These are phyloP conservation scores for Rotaria magnacalcarata DNA, from an alignment of 2,888 invertebrate genomes.

Conservation along the genomic window DNA sequence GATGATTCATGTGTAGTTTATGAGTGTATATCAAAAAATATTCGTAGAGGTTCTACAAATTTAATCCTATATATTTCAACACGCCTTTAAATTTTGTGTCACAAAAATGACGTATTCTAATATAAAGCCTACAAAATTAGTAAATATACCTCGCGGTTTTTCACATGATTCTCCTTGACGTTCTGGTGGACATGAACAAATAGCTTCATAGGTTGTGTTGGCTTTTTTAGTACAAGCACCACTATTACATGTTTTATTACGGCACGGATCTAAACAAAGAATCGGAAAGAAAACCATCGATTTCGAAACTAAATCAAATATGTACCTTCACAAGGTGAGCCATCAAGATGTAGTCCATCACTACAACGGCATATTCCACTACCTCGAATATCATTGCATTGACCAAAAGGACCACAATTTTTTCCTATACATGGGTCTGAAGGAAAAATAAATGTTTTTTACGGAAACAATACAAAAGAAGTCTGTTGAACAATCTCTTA, in stretches of 20 bases:
- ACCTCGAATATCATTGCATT: not conserved
- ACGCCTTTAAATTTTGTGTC: too few relatives aligned
- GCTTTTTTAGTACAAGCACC: not conserved
- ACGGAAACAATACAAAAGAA: not conserved
- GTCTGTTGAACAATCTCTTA: not conserved
- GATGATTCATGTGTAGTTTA: too few relatives aligned
- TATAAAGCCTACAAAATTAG: not conserved
- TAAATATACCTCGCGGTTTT: not conserved
- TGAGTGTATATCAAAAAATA: too few relatives aligned
- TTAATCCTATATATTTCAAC: too few relatives aligned
- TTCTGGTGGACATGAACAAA: not conserved
- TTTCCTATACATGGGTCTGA: not conserved
- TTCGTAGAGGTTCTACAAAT: too few relatives aligned
- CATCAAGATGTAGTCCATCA: slow-evolving; percentile 7
- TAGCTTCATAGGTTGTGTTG: not conserved
- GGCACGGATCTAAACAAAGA: slow-evolving; percentile 1
- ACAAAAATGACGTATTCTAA: too few relatives aligned
- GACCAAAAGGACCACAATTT: not conserved
- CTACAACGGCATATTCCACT: not conserved
- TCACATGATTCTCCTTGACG: not conserved
- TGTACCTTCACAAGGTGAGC: not conserved
- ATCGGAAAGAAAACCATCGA: too few relatives aligned
- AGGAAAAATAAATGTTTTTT: too few relatives aligned
- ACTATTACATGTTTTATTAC: not conserved
- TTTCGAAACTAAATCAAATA: not conserved